Evolutionary conservation across 2,888 invertebrate species (phyloP).

Genomic region (Boloria selene): DNA sequence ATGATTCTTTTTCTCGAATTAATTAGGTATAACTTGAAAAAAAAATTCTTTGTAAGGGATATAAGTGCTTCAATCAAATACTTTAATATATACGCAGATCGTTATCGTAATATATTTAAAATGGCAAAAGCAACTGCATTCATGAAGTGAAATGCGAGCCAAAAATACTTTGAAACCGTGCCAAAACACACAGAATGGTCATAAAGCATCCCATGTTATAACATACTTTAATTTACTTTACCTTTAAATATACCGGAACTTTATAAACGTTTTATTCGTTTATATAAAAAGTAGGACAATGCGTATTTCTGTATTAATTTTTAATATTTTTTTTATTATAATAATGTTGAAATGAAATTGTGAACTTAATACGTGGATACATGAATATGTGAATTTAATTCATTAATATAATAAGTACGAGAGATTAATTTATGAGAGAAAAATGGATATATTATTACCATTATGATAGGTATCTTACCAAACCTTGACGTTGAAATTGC

Average conservation of each 20-base stretch:
- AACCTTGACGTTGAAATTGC: no score
- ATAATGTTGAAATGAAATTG: no score
- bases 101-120: slow-evolving; percentile 57
- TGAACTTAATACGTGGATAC: no score
- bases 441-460: no score
- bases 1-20: no score
- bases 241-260: slow-evolving; percentile 19
- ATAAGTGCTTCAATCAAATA: slow-evolving; percentile 17
- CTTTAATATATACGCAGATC: slow-evolving; percentile 38
- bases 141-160: slow-evolving; percentile 71
- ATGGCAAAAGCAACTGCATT: slow-evolving; percentile 66
- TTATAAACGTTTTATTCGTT: slow-evolving; percentile 14
- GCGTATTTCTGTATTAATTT: neutral
- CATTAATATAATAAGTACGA: no score
- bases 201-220: slow-evolving; percentile 56
- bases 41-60: no score
- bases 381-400: no score
- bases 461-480: no score
- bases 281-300: neutral
- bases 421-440: no score
- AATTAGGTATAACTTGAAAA: no score
- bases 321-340: no score
- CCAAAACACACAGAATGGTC: slow-evolving; percentile 71
- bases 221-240: slow-evolving; percentile 41
- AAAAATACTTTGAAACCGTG: slow-evolving; percentile 77